Evolutionary conservation across 2,113 vertebrate species (phyloP).

Genomic region (Azemiops feae): DNA sequence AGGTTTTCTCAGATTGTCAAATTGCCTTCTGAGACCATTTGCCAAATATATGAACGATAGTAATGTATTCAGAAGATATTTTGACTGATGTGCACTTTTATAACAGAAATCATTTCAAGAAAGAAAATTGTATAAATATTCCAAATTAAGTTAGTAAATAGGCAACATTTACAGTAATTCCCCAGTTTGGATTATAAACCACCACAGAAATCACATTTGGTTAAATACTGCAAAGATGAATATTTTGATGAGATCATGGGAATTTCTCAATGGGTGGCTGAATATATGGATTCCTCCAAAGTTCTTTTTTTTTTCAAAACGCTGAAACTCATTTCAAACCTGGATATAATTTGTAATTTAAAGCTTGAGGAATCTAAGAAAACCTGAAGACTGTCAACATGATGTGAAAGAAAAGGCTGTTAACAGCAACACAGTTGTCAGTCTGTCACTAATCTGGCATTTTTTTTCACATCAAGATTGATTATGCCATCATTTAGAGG

Average conservation of each 20-base stretch:
- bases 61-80: neutral
- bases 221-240: neutral
- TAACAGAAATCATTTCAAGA: neutral
- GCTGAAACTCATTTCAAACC: neutral
- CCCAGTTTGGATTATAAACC: neutral
- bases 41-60: neutral
- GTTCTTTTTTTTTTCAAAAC: neutral
- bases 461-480: slow-evolving; percentile 68
- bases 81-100: neutral
- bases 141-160: neutral
- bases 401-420: slow-evolving; percentile 25
- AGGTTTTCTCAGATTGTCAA: neutral
- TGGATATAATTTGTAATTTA: slow-evolving; percentile 26
- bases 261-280: neutral
- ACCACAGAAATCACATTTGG: neutral
- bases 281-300: neutral
- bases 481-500: slow-evolving; percentile 66
- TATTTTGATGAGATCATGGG: neutral
- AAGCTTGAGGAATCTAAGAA: slow-evolving; percentile 18
- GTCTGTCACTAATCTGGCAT: slow-evolving; percentile 67
- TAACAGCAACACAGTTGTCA: slow-evolving; percentile 42
- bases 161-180: neutral
- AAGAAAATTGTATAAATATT: neutral
- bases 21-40: neutral
- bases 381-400: slow-evolving; percentile 10